Base-by-base conservation (phyloP, 1,140 invertebrate genomes). In the Zophobas morio region DNA sequence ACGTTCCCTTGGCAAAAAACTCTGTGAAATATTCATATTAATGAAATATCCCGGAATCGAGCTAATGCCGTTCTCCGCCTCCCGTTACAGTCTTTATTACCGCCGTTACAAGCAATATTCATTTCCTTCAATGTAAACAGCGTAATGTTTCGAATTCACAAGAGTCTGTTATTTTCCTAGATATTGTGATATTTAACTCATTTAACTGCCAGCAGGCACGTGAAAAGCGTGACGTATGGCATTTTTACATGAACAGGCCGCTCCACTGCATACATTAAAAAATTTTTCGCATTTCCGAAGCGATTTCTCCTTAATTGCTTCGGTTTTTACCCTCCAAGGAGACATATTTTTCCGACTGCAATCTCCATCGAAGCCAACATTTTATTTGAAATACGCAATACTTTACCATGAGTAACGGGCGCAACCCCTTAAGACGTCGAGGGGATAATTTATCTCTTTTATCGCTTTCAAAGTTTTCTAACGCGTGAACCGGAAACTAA, bases 121-220 rank as follows among this genome's bases (percentile, higher is more conserved):
- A 66, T 66, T 66, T 66, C 60, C 60, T 66, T 40, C 60, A 66
- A 66, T 66, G 60, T 66, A 66, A 66, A 66, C 60, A 66, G n/a
- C 42, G 60, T 66, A 66, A 66, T 66, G 60, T 66, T 66, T 66
- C 42, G 39, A 66, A 66, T 66, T 42, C 60, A 66, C 60, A 66
- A 66, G 60, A 66, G 56, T 60, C 56, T 42, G 60, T 66, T 42
- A 66, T 66, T 66, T 66, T 2, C 39, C 60, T 54, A 54, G 60
- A 66, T 66, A 66, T 66, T 47, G 42, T 66, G 60, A 66, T 66
- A 66, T 66, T 66, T 66, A 66, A 40, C 60, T 66, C 37, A 60
- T 60, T 60, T 66, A 66, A 66, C 60, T 66, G 39, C 60, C 60
- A 42, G n/a, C 39, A 20, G 40, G 60, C 60, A 66, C 39, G 60